These are phyloP conservation scores for Cyprinodon diabolis DNA, from an alignment of 2,797 vertebrate species.

Conservation along the genomic window DNA sequence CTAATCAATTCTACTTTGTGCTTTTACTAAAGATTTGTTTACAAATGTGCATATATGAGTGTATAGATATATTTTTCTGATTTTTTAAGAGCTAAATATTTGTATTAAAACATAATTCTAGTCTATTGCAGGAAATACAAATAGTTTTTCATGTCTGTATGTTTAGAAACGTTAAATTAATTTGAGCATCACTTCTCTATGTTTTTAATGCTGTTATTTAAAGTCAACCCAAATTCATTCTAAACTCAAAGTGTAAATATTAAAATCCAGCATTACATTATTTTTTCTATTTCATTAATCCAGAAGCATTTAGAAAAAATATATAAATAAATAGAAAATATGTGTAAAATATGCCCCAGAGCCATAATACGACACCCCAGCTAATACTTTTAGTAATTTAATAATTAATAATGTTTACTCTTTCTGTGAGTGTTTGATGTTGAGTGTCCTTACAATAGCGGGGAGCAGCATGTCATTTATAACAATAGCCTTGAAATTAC, in stretches of 20 bases:
- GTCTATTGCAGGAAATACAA: neutral
- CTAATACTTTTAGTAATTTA: constrained; percentile 59
- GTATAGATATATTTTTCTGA: too few species aligned
- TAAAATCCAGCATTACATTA: constrained; percentile 61
- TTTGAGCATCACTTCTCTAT: neutral
- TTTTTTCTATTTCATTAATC: constrained; percentile 55
- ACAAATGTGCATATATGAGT: too few species aligned
- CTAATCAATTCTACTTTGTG: too few species aligned
- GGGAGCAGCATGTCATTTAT: constrained; percentile 66
- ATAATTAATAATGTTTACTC: constrained; percentile 54
- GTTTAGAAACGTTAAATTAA: neutral
- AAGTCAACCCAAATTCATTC: constrained; percentile 21
- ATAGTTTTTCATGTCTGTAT: neutral
- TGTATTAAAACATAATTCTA: too few species aligned
- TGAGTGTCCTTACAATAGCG: constrained; percentile 49
- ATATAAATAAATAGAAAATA: too few species aligned
- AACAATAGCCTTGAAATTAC: constrained; percentile 77
- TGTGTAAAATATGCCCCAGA: constrained; percentile 52
- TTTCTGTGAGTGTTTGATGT: constrained; percentile 66
- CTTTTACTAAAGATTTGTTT: too few species aligned
- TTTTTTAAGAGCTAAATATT: too few species aligned
- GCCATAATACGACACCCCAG: constrained; percentile 49
- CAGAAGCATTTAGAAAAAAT: constrained; percentile 41
- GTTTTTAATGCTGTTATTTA: neutral
- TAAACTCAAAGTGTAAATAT: constrained; percentile 40